Conservation (phyloP, 1,140 invertebrate genomes). For the Brachionus manjavacas region DNA sequence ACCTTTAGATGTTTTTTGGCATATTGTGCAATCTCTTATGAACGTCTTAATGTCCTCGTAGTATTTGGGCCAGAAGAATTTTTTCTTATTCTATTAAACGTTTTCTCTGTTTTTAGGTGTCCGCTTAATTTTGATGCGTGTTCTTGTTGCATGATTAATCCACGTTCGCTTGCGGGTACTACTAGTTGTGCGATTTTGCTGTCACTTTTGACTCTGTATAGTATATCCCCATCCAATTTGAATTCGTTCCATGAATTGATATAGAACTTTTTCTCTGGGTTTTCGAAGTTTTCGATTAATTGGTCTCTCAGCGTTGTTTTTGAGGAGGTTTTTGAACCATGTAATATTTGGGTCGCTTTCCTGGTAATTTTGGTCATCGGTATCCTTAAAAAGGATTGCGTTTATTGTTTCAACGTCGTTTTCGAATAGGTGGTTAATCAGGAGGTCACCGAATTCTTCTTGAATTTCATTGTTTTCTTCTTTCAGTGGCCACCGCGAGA, state of each 20-base stretch:
- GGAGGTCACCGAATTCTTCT: not conserved
- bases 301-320: too few relatives aligned
- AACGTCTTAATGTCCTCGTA: not conserved
- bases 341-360: too few relatives aligned
- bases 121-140: too few relatives aligned
- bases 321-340: too few relatives aligned
- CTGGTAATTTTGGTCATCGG: not conserved
- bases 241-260: too few relatives aligned
- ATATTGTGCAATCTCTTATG: constrained; percentile 1
- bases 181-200: not conserved
- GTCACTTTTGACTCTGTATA: not conserved
- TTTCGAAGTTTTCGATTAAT: too few relatives aligned
- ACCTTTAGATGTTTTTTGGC: not conserved
- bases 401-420: not conserved
- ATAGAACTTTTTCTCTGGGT: too few relatives aligned
- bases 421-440: not conserved
- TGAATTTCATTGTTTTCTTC: not conserved
- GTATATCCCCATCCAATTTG: too few relatives aligned
- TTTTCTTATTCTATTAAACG: not conserved
- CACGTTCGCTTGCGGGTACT: not conserved
- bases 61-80: not conserved
- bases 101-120: not conserved
- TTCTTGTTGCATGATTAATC: not conserved
- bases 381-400: not conserved
- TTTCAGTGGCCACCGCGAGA: not conserved